A percentile compares a stretch with the other conserved stretches of the same genome.
phyloP scores from a whole-genome alignment of 2,888 invertebrate genomes.

The Agelastica alni region DNA sequence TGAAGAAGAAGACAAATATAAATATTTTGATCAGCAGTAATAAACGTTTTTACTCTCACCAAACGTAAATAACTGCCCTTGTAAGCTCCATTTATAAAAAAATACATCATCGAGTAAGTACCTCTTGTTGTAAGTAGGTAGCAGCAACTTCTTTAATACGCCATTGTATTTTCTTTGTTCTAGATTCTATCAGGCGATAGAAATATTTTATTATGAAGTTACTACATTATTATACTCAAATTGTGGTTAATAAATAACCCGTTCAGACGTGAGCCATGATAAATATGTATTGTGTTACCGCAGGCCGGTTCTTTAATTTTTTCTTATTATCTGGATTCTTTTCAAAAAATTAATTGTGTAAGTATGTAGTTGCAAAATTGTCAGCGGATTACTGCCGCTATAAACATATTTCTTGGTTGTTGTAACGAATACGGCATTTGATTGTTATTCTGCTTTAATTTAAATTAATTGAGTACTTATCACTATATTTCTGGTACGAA shows the following conservation, averaged over 20 bases:
- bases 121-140: conserved; percentile 21
- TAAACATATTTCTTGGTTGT: conserved; percentile 11
- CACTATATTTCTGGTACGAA: no score
- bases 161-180: conserved; percentile 19
- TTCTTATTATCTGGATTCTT: conserved; percentile 14
- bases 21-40: no score
- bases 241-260: conserved; percentile 26
- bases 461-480: no score
- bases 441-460: no score
- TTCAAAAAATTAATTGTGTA: conserved; percentile 28
- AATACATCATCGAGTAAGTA: no score
- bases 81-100: no score
- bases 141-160: conserved; percentile 21
- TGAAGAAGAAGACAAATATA: no score
- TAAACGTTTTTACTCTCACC: no score
- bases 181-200: conserved; percentile 25
- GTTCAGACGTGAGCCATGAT: conserved; percentile 20
- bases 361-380: conserved; percentile 19
- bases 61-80: no score
- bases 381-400: conserved; percentile 1
- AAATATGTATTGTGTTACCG: conserved; percentile 28
- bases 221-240: conserved; percentile 26
- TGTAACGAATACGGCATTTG: no score
- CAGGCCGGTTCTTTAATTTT: conserved; percentile 16
- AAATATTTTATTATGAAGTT: conserved; percentile 23